Evolutionary conservation across 2,888 invertebrate species (phyloP).

Genomic region (Macaria liturata): DNA sequence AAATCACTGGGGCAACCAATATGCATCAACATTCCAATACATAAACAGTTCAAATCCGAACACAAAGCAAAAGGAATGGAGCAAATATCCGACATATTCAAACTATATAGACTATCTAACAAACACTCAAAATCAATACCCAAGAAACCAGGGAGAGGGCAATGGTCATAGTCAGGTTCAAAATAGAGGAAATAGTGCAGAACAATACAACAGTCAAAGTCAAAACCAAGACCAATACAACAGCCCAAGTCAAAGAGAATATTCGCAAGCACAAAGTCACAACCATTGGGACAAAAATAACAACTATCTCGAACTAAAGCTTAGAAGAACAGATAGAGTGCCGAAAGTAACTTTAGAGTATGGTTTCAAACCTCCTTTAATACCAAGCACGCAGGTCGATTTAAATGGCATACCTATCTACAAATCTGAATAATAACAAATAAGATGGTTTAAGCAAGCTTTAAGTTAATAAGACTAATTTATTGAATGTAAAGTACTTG

Average conservation of each 20-base stretch:
- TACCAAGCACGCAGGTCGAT: slow-evolving; percentile 91
- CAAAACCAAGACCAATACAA: background rate
- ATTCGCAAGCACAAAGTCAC: slow-evolving; percentile 27
- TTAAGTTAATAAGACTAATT: slow-evolving; percentile 7
- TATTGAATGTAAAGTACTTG: slow-evolving; percentile 3
- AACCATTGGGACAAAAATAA: slow-evolving; percentile 54
- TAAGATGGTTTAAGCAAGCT: background rate
- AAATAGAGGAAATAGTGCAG: slow-evolving; percentile 2
- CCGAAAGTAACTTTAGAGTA: slow-evolving; percentile 86
- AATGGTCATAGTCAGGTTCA: slow-evolving; percentile 4
- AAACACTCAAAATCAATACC: slow-evolving; percentile 54
- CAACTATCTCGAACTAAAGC: slow-evolving; percentile 59
- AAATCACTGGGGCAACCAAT: slow-evolving; percentile 65
- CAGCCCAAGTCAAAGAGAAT: background rate
- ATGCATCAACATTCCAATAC: slow-evolving; percentile 68
- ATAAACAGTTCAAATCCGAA: slow-evolving; percentile 51
- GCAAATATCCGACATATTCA: slow-evolving; percentile 21
- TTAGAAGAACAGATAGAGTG: slow-evolving; percentile 83
- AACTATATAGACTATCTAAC: slow-evolving; percentile 52
- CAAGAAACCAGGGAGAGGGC: background rate
- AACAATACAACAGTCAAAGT: background rate
- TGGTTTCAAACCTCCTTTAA: slow-evolving; percentile 91
- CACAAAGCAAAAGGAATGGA: slow-evolving; percentile 21
- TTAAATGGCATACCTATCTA: slow-evolving; percentile 87
- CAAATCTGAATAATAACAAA: slow-evolving; percentile 37